Conservation (phyloP, 2,888 invertebrate species). For the Dysmachus trigonus region DNA sequence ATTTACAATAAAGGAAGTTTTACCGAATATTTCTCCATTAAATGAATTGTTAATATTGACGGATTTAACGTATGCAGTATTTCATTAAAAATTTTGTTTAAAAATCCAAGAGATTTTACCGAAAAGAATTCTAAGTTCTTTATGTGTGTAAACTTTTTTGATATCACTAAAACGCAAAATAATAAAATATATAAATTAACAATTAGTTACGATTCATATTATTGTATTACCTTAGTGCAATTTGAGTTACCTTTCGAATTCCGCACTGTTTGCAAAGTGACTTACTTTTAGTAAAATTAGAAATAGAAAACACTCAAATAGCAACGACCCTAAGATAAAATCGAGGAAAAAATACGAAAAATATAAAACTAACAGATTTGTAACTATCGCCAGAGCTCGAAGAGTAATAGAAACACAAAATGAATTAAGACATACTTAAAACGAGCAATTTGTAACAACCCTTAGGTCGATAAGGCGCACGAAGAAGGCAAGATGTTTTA, state of each 20-base stretch:
- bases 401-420: background rate
- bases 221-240: background rate
- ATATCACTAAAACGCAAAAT: background rate
- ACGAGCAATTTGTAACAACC: background rate
- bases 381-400: no score
- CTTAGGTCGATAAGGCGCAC: background rate
- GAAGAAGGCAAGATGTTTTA: background rate
- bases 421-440: background rate
- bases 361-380: background rate
- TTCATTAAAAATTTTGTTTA: no score
- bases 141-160: background rate
- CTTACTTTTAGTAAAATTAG: background rate
- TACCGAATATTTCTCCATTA: no score
- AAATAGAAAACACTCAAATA: background rate
- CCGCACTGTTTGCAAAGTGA: background rate
- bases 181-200: background rate
- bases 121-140: no score
- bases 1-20: no score
- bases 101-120: no score
- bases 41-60: no score
- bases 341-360: background rate
- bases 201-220: background rate
- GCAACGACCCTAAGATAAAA: constrained; percentile 15
- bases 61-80: no score
- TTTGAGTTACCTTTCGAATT: background rate